These are phyloP conservation scores for Ataeniobius toweri DNA, from an alignment of 2,797 vertebrate species.

Conservation along the genomic window DNA sequence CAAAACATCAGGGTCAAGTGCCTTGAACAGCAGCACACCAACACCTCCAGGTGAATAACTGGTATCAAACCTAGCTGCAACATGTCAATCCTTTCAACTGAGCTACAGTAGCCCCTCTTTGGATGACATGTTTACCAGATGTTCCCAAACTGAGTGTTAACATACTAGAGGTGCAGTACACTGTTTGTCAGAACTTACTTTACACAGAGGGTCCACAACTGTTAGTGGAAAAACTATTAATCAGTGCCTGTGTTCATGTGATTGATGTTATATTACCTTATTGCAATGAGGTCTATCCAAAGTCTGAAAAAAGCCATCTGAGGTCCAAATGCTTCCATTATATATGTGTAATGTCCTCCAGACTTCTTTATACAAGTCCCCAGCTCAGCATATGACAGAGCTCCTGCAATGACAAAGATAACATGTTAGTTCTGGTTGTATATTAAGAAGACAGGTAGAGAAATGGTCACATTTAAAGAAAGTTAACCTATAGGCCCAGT, in stretches of 20 bases:
- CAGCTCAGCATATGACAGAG: constrained; percentile 92
- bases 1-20: too few relatives aligned
- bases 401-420: constrained; percentile 79
- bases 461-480: constrained; percentile 7
- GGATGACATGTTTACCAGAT: too few relatives aligned
- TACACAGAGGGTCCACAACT: too few relatives aligned
- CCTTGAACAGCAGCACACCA: too few relatives aligned
- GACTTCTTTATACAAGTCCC: constrained; percentile 96
- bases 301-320: constrained; percentile 90
- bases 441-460: constrained; percentile 10
- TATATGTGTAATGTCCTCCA: constrained; percentile 95
- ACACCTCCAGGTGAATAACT: too few relatives aligned
- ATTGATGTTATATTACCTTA: constrained; percentile 81
- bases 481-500: background rate
- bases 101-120: too few relatives aligned
- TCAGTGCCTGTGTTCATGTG: background rate
- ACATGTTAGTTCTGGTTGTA: constrained; percentile 19
- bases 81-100: too few relatives aligned
- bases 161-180: too few relatives aligned
- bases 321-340: constrained; percentile 93
- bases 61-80: too few relatives aligned
- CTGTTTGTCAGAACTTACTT: background rate
- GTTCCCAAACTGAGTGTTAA: too few relatives aligned
- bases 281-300: constrained; percentile 91
- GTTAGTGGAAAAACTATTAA: background rate